phyloP scores from a whole-genome alignment of 2,113 vertebrate genomes.

The Thermophis baileyi region DNA sequence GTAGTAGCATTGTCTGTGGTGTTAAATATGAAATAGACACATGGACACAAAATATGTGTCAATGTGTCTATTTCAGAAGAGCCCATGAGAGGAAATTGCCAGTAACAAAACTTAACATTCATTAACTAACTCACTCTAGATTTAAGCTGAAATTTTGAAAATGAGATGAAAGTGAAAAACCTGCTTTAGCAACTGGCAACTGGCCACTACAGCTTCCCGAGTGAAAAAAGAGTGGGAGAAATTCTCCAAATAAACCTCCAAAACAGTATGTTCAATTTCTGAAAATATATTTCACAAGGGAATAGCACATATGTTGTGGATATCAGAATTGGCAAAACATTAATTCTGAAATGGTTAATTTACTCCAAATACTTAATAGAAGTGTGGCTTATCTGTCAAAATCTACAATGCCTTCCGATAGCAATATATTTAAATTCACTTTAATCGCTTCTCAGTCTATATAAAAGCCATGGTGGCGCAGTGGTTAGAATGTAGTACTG shows the following conservation, averaged over 20 bases:
- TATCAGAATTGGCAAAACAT: not conserved
- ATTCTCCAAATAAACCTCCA: not conserved
- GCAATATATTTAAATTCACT: not conserved
- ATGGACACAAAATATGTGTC: not conserved
- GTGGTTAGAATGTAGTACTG: not conserved
- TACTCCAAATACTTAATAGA: not conserved
- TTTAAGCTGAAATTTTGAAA: not conserved
- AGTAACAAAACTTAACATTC: not conserved
- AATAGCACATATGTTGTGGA: not conserved
- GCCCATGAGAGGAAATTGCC: not conserved
- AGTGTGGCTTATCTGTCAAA: not conserved
- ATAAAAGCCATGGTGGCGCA: not conserved
- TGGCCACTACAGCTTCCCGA: not conserved
- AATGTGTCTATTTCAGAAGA: not conserved
- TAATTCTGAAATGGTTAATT: not conserved
- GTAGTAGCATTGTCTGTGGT: no score
- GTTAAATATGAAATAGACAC: no score
- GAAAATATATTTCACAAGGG: not conserved
- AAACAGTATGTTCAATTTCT: not conserved
- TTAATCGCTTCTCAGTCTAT: not conserved
- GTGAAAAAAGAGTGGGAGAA: not conserved
- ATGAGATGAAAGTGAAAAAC: not conserved
- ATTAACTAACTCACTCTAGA: not conserved
- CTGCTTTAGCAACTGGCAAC: not conserved
- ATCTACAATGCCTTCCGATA: not conserved